A percentile compares a stretch with the other conserved stretches of the same genome.
These are phyloP conservation scores for Meiosimyza decipiens DNA, from an alignment of 2,888 invertebrate species.

Conservation along the genomic window DNA sequence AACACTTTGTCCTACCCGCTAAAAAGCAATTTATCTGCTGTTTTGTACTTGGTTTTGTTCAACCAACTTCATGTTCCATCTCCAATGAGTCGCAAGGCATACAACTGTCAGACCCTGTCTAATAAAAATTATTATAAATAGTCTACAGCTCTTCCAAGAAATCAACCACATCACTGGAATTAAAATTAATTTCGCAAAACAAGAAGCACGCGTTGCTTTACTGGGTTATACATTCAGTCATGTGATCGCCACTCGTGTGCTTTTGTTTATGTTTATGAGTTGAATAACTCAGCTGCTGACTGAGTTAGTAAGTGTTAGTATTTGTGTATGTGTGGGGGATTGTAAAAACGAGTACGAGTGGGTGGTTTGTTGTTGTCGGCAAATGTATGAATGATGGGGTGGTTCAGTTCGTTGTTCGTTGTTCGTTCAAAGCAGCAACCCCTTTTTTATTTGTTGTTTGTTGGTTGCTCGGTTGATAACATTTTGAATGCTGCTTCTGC, in stretches of 20 bases:
- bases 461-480: not conserved
- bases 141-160: no score
- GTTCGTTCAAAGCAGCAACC: not conserved
- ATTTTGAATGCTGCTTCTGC: constrained; percentile 8
- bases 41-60: no score
- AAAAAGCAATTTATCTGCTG: no score
- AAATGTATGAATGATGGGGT: not conserved
- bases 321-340: not conserved
- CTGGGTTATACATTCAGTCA: constrained; percentile 39
- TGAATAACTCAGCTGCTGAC: constrained; percentile 29
- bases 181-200: no score
- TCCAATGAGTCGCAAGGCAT: no score
- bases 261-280: constrained; percentile 23
- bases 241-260: constrained; percentile 49
- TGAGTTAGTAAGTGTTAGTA: constrained; percentile 1
- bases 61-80: no score
- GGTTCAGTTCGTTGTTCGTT: constrained; percentile 9
- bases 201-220: constrained; percentile 4
- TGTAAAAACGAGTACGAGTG: not conserved
- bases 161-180: no score
- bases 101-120: no score
- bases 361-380: not conserved
- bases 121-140: no score
- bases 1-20: no score
- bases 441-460: not conserved